Base-by-base conservation (phyloP, 2,113 vertebrate genomes). In the Blennius ocellaris region DNA sequence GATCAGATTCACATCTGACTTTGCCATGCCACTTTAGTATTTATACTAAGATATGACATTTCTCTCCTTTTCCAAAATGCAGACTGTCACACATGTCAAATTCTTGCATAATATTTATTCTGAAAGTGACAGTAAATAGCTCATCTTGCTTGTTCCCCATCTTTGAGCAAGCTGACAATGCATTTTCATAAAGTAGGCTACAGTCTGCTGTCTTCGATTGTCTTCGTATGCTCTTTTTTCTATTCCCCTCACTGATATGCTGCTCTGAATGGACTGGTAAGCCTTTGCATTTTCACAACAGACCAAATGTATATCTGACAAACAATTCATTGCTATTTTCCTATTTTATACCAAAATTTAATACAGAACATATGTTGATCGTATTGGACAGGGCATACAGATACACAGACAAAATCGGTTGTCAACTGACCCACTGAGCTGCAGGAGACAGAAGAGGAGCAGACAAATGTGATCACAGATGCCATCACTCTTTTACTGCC, bases 381-480 rank as follows among this genome's bases (percentile, higher is more conserved):
- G 2, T 56, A 21, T 59, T 69, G 17, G 11, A 43, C 30, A 4
- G 43, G 11, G 10, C 47, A 40, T 39, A 49, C 17, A 54, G 30
- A 55, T 36, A 39, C 2, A 59, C 61, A 63, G 15, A 69, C 53
- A 65, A 56, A 66, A 6, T 21, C 64, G 51, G 40, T 38, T 36
- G 65, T 56, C 60, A 56, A 47, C 39, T 83, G 73, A 85, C 73
- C 76, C 64, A 55, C 49, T 68, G 69, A 60, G 66, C 65, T 67
- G 47, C 52, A 60, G 49, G 60, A 73, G 77, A 78, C 80, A 83
- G 79, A 75, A 59, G 69, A 70, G 55, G 55, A 8, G 49, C 65
- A 74, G 74, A 80, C 69, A 77, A 81, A 87, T 80, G 40, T 78
- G 66, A 80, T 82, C 63, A 43, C 47, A 21, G 75, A 64, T 80